Conservation (phyloP, 2,888 invertebrate species). For the Dioctria linearis region DNA sequence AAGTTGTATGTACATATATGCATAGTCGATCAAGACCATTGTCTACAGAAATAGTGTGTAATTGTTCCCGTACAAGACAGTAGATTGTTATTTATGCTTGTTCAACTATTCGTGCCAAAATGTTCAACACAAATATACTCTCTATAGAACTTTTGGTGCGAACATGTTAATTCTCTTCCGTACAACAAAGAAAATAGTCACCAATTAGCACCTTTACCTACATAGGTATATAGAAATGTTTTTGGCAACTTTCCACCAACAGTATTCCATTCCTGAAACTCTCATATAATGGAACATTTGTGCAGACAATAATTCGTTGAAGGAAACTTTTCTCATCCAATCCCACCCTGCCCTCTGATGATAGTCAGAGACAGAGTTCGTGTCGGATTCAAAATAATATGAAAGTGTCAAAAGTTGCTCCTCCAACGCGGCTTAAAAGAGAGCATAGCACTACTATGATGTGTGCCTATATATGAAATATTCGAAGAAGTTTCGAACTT, state of each 20-base stretch:
- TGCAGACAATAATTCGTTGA: slow-evolving; percentile 24
- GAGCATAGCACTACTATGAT: too few relatives aligned
- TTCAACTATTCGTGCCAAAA: too few relatives aligned
- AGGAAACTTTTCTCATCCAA: slow-evolving; percentile 30
- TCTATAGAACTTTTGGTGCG: not conserved
- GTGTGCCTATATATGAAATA: slow-evolving; percentile 12
- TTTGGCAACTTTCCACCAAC: not conserved
- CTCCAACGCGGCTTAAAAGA: too few relatives aligned
- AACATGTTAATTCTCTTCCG: not conserved
- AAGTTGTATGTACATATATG: too few relatives aligned
- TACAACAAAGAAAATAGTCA: not conserved
- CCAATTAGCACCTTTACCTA: not conserved
- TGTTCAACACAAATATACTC: too few relatives aligned
- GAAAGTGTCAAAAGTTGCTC: slow-evolving; percentile 29
- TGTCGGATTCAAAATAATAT: slow-evolving; percentile 11
- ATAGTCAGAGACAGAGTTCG: not conserved
- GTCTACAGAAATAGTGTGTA: too few relatives aligned
- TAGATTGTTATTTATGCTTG: too few relatives aligned
- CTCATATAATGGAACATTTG: slow-evolving; percentile 17
- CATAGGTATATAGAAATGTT: too few relatives aligned
- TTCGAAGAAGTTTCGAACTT: slow-evolving; percentile 46
- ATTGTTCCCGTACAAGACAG: too few relatives aligned
- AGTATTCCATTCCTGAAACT: not conserved
- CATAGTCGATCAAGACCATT: too few relatives aligned
- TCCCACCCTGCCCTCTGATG: not conserved